Percentiles rank a stretch among this genome's conserved stretches.
These are phyloP conservation scores for Marmota flaviventris DNA, from an alignment of 2,113 vertebrate genomes.

Conservation along the genomic window DNA sequence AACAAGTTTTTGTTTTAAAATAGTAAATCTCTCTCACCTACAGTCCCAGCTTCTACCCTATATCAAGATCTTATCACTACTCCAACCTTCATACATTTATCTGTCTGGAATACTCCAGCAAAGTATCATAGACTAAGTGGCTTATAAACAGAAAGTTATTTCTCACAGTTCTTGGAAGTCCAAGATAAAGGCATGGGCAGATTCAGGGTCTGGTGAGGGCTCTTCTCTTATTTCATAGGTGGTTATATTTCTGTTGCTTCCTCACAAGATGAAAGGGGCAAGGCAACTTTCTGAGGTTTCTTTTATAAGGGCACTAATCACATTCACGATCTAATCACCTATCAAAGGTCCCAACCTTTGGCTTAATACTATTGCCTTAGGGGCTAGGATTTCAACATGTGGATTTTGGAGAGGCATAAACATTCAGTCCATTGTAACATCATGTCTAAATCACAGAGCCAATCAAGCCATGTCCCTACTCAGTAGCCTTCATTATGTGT, in stretches of 20 bases:
- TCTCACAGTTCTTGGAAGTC: not conserved
- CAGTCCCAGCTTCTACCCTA: not conserved
- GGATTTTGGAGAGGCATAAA: not conserved
- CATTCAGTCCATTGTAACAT: not conserved
- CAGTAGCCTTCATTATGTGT: not conserved
- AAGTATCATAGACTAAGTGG: not conserved
- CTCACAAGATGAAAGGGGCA: not conserved
- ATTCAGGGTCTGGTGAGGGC: not conserved
- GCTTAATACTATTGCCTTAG: not conserved
- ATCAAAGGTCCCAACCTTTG: not conserved
- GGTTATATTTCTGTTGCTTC: not conserved
- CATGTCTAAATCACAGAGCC: not conserved
- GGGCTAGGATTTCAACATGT: not conserved
- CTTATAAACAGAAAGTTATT: not conserved
- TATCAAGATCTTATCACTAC: not conserved
- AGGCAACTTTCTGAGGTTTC: not conserved
- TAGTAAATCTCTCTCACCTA: not conserved
- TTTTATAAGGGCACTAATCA: slow-evolving; percentile 34
- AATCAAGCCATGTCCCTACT: too few relatives aligned
- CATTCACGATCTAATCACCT: slow-evolving; percentile 17
- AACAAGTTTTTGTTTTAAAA: not conserved
- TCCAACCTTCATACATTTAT: not conserved
- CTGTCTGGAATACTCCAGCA: not conserved
- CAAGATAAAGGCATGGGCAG: not conserved
- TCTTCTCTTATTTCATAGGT: not conserved